A percentile compares a stretch with the other conserved stretches of the same genome.
Conservation (phyloP, 2,797 vertebrate genomes). For the Ibycter americanus region DNA sequence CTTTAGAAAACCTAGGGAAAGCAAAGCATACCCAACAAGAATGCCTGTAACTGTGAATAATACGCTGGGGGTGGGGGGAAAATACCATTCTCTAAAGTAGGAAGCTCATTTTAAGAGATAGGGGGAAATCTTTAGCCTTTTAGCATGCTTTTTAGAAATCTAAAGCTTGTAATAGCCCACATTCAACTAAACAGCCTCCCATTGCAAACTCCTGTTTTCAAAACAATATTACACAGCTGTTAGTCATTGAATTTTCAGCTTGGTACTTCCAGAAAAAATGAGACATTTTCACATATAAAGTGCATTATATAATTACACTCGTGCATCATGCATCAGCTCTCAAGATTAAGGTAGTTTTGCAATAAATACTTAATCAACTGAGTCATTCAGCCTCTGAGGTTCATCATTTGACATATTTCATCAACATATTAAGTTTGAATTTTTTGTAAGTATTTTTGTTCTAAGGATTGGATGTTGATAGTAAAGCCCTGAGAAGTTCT, state of each 20-base stretch:
- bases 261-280: background rate
- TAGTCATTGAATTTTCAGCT: background rate
- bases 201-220: background rate
- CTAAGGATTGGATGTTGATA: background rate
- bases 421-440: background rate
- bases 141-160: background rate
- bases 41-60: background rate
- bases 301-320: background rate
- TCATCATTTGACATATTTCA: background rate
- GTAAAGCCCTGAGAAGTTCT: background rate
- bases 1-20: background rate
- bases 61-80: rapidly evolving
- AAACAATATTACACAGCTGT: background rate
- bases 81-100: background rate
- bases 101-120: background rate
- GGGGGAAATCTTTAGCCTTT: background rate
- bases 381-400: background rate
- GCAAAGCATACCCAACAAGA: background rate
- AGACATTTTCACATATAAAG: background rate
- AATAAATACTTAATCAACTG: background rate
- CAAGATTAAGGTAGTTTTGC: background rate
- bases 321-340: background rate
- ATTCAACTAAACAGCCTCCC: background rate
- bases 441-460: background rate
- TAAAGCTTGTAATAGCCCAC: background rate